Conservation (phyloP, 1,140 invertebrate species). For the Pygmarrhopalites habei region DNA sequence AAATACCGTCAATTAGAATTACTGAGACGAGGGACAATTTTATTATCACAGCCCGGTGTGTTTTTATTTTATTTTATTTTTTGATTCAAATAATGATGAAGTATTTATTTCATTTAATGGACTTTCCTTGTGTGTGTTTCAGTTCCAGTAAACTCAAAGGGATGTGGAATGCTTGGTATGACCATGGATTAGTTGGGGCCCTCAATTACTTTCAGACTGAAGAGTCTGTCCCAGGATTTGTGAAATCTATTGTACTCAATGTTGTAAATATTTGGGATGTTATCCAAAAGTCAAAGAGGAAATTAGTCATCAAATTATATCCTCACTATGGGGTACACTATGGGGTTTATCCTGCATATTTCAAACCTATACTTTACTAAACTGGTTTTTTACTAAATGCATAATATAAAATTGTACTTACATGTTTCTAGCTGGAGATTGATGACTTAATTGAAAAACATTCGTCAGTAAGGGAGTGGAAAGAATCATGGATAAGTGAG, state of each 20-base stretch:
- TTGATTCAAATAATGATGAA: background rate
- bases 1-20: background rate
- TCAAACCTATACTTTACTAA: background rate
- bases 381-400: background rate
- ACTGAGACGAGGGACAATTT: background rate
- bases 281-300: background rate
- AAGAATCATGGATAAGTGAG: slow-evolving; percentile 54
- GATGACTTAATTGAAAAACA: slow-evolving; percentile 23
- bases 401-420: slow-evolving; percentile 9
- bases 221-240: background rate
- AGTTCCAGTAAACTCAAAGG: slow-evolving; percentile 4
- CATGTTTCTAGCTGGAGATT: slow-evolving; percentile 15
- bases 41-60: slow-evolving; percentile 5
- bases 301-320: background rate
- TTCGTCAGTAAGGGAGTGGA: slow-evolving; percentile 48
- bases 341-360: background rate
- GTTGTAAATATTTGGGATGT: background rate
- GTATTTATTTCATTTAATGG: no score
- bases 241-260: background rate
- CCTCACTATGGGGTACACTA: slow-evolving; percentile 10
- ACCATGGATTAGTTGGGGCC: slow-evolving; percentile 15
- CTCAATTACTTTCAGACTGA: background rate
- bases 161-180: slow-evolving; percentile 23
- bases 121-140: no score
- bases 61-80: background rate